Conservation (phyloP, 1,140 invertebrate genomes). For the Drosophila tsacasi region DNA sequence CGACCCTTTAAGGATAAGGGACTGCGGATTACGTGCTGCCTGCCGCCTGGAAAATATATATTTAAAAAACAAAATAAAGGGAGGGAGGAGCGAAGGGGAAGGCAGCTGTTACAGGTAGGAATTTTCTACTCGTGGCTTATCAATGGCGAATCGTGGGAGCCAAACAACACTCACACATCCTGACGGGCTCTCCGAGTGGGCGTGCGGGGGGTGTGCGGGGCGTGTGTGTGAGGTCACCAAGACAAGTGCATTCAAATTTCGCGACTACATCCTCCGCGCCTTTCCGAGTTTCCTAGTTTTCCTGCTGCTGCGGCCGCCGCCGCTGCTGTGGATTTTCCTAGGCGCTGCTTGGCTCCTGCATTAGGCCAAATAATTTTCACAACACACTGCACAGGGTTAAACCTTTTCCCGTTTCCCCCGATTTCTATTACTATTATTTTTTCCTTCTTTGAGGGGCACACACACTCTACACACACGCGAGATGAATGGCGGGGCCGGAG, state of each 20-base stretch:
- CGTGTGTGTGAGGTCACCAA: slow-evolving; percentile 57
- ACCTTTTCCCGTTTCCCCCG: slow-evolving; percentile 7
- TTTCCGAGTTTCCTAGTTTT: slow-evolving; percentile 30
- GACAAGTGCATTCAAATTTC: slow-evolving; percentile 50
- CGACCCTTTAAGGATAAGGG: slow-evolving; percentile 43
- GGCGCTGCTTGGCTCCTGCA: slow-evolving; percentile 20
- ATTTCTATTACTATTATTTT: slow-evolving; percentile 5
- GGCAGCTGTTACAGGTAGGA: slow-evolving; percentile 36
- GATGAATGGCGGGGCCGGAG: slow-evolving; percentile 38
- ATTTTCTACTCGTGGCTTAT: slow-evolving; percentile 44
- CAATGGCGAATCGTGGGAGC: slow-evolving; percentile 41
- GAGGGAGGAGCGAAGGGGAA: neutral
- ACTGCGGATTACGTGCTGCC: slow-evolving; percentile 50
- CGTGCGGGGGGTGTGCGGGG: slow-evolving; percentile 2
- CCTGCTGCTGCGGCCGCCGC: slow-evolving; percentile 3
- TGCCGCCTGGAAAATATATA: slow-evolving; percentile 1
- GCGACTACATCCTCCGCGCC: slow-evolving; percentile 43
- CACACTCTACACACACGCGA: slow-evolving; percentile 48
- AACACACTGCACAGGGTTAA: slow-evolving; percentile 39
- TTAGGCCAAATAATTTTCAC: slow-evolving; percentile 30
- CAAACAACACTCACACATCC: slow-evolving; percentile 55
- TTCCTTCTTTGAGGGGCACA: slow-evolving; percentile 15
- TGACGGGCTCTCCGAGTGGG: slow-evolving; percentile 14
- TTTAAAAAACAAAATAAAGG: slow-evolving; percentile 65
- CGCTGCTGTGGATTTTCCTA: slow-evolving; percentile 11